These are phyloP conservation scores for Maccullochella peelii DNA, from an alignment of 2,113 vertebrate genomes.

Conservation along the genomic window DNA sequence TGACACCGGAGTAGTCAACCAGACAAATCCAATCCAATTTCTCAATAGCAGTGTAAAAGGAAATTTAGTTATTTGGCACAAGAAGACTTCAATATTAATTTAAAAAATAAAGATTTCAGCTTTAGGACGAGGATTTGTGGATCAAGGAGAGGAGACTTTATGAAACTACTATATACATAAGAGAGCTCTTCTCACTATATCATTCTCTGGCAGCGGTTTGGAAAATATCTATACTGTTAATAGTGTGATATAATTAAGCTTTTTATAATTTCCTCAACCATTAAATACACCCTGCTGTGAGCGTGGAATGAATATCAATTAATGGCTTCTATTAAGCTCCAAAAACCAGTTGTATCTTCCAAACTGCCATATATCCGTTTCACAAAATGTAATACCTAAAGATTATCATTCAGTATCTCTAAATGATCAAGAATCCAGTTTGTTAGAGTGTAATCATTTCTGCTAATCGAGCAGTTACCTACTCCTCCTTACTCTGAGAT, in stretches of 20 bases:
- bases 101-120: neutral
- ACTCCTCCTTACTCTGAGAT: constrained; percentile 15
- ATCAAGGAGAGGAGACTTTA: neutral
- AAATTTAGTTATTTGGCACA: constrained; percentile 5
- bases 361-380: constrained; percentile 14
- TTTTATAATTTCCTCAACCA: constrained; percentile 37
- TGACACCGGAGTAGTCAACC: constrained; percentile 15
- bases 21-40: constrained; percentile 29
- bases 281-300: constrained; percentile 21
- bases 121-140: constrained; percentile 9
- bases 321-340: constrained; percentile 15
- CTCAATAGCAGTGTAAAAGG: neutral
- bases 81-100: neutral
- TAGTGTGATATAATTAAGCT: constrained; percentile 37
- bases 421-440: constrained; percentile 24
- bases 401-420: constrained; percentile 21
- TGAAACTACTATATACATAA: neutral
- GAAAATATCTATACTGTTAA: constrained; percentile 32
- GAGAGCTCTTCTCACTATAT: constrained; percentile 13
- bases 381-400: constrained; percentile 1
- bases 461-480: constrained; percentile 2
- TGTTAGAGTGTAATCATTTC: constrained; percentile 15
- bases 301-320: constrained; percentile 38
- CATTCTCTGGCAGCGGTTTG: constrained; percentile 5
- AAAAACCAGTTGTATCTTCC: constrained; percentile 2